Evolutionary conservation across 2,113 vertebrate species (phyloP).

Genomic region (Scolopax mira): DNA sequence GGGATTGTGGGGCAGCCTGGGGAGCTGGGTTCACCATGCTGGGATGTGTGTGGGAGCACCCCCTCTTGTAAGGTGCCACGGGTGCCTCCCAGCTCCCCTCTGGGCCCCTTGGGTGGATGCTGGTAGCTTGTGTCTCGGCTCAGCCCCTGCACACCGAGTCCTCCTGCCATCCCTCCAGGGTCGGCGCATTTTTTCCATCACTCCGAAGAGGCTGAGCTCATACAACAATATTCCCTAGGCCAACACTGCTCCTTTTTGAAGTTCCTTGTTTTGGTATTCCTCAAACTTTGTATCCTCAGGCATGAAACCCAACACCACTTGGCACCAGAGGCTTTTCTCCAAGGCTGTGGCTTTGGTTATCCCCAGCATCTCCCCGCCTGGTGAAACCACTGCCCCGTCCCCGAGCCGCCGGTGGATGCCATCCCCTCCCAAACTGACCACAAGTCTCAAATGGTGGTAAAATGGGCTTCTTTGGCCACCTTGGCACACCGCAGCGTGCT

Average conservation of each 20-base stretch:
- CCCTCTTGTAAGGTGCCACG: not conserved
- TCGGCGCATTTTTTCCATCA: not conserved
- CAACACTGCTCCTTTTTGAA: constrained; percentile 3
- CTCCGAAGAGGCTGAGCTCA: constrained; percentile 10
- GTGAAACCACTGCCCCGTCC: not conserved
- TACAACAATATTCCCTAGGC: constrained; percentile 25
- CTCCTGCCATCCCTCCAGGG: fast-evolving
- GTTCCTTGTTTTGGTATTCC: constrained; percentile 40
- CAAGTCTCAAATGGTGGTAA: not conserved
- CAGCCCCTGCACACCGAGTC: fast-evolving
- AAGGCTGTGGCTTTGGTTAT: fast-evolving
- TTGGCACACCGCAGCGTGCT: fast-evolving
- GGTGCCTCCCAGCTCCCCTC: not conserved
- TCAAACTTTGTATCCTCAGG: not conserved
- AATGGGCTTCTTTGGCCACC: not conserved
- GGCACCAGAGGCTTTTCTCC: not conserved
- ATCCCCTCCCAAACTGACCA: not conserved
- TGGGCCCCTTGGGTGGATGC: not conserved
- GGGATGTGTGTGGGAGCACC: not conserved
- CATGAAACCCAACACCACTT: not conserved
- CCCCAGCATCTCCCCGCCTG: not conserved
- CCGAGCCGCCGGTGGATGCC: not conserved
- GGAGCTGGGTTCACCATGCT: not conserved
- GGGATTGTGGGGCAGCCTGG: not conserved
- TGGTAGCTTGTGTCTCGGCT: not conserved